A percentile compares a stretch with the other conserved stretches of the same genome.
Conservation (phyloP, 2,797 vertebrate genomes). For the Enteromius paludinosus region DNA sequence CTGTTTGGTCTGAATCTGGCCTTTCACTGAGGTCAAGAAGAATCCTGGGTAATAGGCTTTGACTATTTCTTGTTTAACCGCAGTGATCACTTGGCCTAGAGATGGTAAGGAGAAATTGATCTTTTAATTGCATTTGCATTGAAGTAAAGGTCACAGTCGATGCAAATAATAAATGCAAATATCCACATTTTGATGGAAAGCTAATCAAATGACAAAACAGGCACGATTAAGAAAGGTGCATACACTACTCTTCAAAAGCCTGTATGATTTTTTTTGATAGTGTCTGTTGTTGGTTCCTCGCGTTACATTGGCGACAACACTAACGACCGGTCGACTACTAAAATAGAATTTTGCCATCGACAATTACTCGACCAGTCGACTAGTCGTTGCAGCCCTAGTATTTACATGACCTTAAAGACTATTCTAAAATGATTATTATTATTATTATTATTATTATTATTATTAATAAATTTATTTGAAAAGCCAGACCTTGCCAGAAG, state of each 20-base stretch:
- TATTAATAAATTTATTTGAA: neutral
- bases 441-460: too few relatives aligned
- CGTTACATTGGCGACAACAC: too few relatives aligned
- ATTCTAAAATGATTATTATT: neutral
- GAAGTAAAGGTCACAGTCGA: slow-evolving; percentile 1
- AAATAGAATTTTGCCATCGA: too few relatives aligned
- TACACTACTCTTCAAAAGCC: too few relatives aligned
- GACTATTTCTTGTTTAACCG: slow-evolving; percentile 85
- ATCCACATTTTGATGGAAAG: neutral
- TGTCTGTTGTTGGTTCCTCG: too few relatives aligned
- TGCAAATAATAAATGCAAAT: neutral
- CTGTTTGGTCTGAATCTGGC: slow-evolving; percentile 86
- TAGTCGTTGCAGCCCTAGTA: too few relatives aligned
- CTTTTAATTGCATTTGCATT: neutral
- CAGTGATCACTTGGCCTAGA: slow-evolving; percentile 89
- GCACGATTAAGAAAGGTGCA: neutral
- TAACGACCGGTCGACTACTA: too few relatives aligned
- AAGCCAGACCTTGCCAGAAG: slow-evolving; percentile 89
- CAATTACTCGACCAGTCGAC: too few relatives aligned
- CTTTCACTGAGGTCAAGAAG: slow-evolving; percentile 83
- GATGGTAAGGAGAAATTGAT: neutral
- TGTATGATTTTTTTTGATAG: too few relatives aligned
- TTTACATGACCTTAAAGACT: slow-evolving; percentile 1
- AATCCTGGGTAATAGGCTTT: slow-evolving; percentile 83
- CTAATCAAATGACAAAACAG: neutral